Base-by-base conservation (phyloP, 2,113 vertebrate genomes). In the Xyrauchen texanus region DNA sequence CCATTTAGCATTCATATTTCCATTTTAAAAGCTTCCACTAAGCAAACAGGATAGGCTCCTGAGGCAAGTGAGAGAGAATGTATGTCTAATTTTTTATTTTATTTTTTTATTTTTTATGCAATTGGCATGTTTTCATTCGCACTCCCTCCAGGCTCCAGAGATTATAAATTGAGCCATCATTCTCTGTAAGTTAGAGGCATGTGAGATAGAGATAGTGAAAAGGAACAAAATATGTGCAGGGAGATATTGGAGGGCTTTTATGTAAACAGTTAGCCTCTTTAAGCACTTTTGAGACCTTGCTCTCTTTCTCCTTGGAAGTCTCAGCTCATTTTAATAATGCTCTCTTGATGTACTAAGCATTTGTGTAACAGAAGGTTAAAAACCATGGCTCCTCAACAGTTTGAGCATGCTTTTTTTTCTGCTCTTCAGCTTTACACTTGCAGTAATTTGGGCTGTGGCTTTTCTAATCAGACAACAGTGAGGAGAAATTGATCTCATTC, bases 161-260 rank as follows among this genome's bases (percentile, higher is more conserved):
- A 86, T 82, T 76, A 80, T 34, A 84, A 81, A 84, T 84, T 84
- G 82, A 86, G 78, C 81, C 80, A 49, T 82, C 80, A 81, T 76
- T 82, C 80, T 78, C 15, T 58, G 16, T 34, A 47, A 68, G 21
- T 34, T 34, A 68, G 45, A 67, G 45, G n/a, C n/a, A n/a, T n/a
- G n/a, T n/a, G n/a, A 52, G 34, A 45, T 15, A 67, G 49, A 66
- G 45, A 21, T 49, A 65, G 44, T 65, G 21, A 73, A 84, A 78
- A 63, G 9, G 61, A 78, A 68, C 64, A 70, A 67, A 57, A 55
- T 12, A 46, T 52, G 21, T 6, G 42, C 4, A 16, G 7, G 66
- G 66, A 78, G 60, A 71, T 76, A 76, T 47, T 4, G 66, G 75
- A 72, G 61, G 6, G 62, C 83, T 86, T 85, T 83, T 68, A 84